Evolutionary conservation across 2,888 invertebrate species (phyloP), one percentile per base, ranked within the genome.

Genomic region (Sarcophaga rosellei): DNA sequence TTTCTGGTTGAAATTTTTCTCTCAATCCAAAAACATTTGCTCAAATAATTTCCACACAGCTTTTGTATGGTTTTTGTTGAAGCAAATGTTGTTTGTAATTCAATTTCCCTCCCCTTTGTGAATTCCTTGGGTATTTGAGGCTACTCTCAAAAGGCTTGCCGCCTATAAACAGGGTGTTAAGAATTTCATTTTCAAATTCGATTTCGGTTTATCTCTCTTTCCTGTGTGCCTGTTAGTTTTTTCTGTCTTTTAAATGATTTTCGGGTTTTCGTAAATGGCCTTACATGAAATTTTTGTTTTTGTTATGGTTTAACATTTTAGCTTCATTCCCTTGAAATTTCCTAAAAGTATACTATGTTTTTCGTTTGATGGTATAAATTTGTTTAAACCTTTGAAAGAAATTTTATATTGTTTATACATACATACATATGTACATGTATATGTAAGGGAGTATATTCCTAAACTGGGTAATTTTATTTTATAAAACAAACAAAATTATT

Each of bases 331-430:
- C 1, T n/a, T 61, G 61, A 8, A 3, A 17, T 20, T 20, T 12
- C 44, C 72, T 1, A 12, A 72, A 21, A 25, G 69, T 57, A 53
- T 15, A 70, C 69, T 70, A 12, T 47, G 20, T 44, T 25, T 57
- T 15, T n/a, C 57, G 17, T 25, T 70, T 47, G 25, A 53, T 25
- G 0, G 17, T 47, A 47, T 21, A 68, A 70, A 35, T 35, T 53
- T 57, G 12, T 23, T 15, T 15, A 47, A 47, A 70, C 23, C 57
- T 70, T 70, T 47, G 6, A n/a, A 63, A 74, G 57, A 20, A 63
- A 53, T 35, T 15, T 12, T 20, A 53, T 45, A 17, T n/a, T 17
- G 17, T 10, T 35, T 35, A 21, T 12, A 68, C 20, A n/a, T 35
- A 35, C 8, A 35, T 20, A 10, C 20, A 47, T 12, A 68, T 45